phyloP scores from a whole-genome alignment of 92 coral and sea anemone genomes.

The Bergia sp. region DNA sequence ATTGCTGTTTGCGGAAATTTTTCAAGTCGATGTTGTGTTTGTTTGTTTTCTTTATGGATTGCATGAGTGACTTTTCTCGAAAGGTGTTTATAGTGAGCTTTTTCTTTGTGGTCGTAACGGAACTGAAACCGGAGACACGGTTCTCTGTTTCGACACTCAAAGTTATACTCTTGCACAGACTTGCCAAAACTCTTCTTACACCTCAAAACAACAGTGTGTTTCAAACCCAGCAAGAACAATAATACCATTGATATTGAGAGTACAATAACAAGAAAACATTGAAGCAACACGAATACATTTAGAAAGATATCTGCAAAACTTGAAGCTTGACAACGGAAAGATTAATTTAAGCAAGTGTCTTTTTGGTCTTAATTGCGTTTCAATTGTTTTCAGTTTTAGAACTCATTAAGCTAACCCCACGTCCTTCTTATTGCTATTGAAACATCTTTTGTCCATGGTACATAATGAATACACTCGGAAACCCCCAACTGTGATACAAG shows the following conservation, averaged over 20 bases:
- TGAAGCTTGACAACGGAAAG: background rate
- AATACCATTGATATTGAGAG: background rate
- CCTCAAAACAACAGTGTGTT: background rate
- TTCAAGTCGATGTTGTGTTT: background rate
- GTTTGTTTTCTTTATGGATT: background rate
- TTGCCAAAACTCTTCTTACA: background rate
- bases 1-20: background rate
- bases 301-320: background rate
- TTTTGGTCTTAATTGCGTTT: conserved; percentile 6
- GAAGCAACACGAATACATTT: background rate
- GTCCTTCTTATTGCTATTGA: no score
- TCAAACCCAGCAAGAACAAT: background rate
- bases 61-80: background rate
- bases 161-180: background rate
- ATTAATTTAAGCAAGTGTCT: background rate
- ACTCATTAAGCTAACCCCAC: background rate
- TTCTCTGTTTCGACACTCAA: background rate
- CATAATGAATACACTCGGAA: background rate
- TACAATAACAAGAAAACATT: background rate
- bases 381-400: background rate
- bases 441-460: background rate
- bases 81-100: background rate
- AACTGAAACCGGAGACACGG: background rate
- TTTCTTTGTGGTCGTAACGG: background rate
- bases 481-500: background rate